Conservation (phyloP, 2,113 vertebrate species). For the Corvus moneduloides region DNA sequence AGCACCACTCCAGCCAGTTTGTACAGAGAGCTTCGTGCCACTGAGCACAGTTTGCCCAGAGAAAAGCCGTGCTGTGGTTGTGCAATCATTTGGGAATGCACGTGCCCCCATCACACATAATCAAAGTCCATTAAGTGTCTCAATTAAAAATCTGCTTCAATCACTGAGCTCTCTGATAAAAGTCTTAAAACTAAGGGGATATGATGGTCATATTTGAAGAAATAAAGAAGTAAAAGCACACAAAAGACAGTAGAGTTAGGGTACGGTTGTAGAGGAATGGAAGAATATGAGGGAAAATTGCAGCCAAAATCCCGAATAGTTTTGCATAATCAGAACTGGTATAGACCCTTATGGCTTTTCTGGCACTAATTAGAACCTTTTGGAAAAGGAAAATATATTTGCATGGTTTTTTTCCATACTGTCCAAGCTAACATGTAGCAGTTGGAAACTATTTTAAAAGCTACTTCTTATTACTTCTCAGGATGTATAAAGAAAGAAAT, state of each 20-base stretch:
- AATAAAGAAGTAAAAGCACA: background rate
- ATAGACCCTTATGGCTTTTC: background rate
- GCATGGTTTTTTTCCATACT: background rate
- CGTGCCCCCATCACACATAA: fast-evolving
- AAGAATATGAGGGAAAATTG: background rate
- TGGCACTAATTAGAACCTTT: background rate
- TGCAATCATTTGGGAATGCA: background rate
- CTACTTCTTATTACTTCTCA: background rate
- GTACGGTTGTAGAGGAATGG: background rate
- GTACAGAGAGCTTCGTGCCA: fast-evolving
- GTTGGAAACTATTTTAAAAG: background rate
- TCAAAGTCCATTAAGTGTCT: background rate
- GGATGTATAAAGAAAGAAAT: background rate
- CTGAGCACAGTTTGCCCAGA: background rate
- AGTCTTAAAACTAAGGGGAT: background rate
- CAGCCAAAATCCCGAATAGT: background rate
- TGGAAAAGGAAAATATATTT: background rate
- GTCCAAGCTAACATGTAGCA: background rate
- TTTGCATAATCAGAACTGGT: background rate
- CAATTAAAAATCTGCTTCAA: background rate
- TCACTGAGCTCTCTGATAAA: background rate
- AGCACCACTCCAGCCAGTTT: background rate
- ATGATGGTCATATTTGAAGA: background rate
- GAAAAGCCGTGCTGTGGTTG: background rate
- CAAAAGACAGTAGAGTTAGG: background rate